Percentiles rank a stretch among this genome's conserved stretches.
Conservation (phyloP, 1,140 invertebrate species). For the Homalodisca vitripennis region DNA sequence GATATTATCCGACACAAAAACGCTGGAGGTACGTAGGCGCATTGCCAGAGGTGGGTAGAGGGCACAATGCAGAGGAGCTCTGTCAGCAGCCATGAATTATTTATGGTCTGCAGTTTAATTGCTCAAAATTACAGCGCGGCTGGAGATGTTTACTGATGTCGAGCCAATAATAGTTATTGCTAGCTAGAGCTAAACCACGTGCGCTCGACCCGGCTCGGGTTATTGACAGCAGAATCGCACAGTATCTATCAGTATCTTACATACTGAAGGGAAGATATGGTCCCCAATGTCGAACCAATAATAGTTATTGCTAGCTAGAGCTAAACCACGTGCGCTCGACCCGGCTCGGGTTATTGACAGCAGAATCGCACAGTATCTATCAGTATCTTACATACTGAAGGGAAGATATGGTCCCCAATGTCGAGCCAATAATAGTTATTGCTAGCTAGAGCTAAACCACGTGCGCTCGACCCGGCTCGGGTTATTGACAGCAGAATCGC, state of each 20-base stretch:
- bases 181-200: too few relatives aligned
- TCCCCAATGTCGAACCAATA: background rate
- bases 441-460: too few relatives aligned
- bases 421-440: background rate
- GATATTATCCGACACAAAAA: too few relatives aligned
- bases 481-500: constrained; percentile 21
- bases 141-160: background rate
- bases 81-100: constrained; percentile 23
- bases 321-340: constrained; percentile 1
- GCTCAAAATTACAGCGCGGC: constrained; percentile 12
- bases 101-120: constrained; percentile 23
- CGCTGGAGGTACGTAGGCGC: background rate
- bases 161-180: background rate
- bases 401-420: background rate
- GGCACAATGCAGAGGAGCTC: too few relatives aligned
- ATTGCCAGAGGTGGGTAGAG: background rate
- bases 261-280: background rate
- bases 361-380: too few relatives aligned
- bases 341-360: constrained; percentile 12
- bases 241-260: too few relatives aligned
- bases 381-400: too few relatives aligned
- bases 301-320: background rate
- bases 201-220: background rate
- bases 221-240: constrained; percentile 20
- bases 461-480: background rate